phyloP scores from a whole-genome alignment of 2,797 vertebrate species.

The Enteromius fasciolatus region DNA sequence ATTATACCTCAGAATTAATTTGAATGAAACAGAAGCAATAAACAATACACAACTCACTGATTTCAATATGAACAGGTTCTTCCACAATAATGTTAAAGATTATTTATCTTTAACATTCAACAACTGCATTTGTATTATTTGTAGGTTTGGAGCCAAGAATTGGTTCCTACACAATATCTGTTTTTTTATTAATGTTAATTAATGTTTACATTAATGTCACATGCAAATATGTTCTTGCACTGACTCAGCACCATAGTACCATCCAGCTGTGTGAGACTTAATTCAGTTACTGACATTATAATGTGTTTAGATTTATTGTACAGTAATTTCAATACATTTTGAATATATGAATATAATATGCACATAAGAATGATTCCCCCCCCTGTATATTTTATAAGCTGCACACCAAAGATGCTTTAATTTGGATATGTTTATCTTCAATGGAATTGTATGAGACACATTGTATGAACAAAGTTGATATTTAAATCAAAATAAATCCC shows the following conservation, averaged over 20 bases:
- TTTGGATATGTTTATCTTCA: background rate
- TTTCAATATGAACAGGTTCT: background rate
- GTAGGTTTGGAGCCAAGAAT: background rate
- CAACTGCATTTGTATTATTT: background rate
- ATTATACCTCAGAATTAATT: background rate
- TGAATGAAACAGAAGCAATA: background rate
- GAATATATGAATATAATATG: no score
- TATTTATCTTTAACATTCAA: background rate
- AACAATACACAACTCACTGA: background rate
- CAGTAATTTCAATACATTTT: background rate
- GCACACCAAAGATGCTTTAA: background rate
- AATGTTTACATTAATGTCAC: background rate
- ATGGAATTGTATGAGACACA: background rate
- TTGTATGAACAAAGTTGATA: background rate
- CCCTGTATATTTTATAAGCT: background rate
- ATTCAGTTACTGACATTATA: background rate
- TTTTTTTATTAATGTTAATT: background rate
- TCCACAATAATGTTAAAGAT: background rate
- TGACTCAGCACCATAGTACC: background rate
- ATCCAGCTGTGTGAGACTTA: background rate
- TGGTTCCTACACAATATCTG: background rate
- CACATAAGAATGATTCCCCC: no score
- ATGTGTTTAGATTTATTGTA: background rate
- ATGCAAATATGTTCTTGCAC: background rate
- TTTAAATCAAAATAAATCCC: constrained; percentile 21